Percentiles rank a stretch among this genome's conserved stretches.
Conservation (phyloP, 23 tunicate species). For the Clavelina lepadiformis region DNA sequence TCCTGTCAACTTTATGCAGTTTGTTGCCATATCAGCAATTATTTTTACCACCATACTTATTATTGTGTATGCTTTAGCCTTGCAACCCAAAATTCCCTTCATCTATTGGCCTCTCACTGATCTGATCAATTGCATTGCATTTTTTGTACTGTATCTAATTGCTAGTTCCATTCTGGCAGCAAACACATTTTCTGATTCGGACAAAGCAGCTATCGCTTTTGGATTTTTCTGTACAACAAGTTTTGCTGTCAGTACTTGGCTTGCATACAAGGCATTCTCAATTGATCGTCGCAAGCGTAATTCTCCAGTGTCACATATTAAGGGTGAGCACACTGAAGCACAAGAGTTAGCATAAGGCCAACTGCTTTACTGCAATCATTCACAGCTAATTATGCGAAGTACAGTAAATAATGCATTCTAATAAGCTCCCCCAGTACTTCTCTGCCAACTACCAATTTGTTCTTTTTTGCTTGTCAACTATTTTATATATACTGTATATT, state of each 20-base stretch:
- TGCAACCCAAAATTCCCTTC: slow-evolving; percentile 29
- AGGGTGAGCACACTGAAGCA: slow-evolving; percentile 41
- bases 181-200: slow-evolving; percentile 9
- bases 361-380: no score
- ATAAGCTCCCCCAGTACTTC: no score
- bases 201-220: slow-evolving; percentile 50
- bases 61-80: slow-evolving; percentile 30
- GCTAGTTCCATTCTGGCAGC: slow-evolving; percentile 37
- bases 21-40: slow-evolving; percentile 39
- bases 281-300: slow-evolving; percentile 38
- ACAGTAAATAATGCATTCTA: no score
- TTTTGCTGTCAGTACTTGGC: slow-evolving; percentile 46
- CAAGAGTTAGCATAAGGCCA: slow-evolving; percentile 27
- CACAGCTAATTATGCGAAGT: no score
- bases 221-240: slow-evolving; percentile 35
- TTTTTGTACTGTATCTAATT: slow-evolving; percentile 25
- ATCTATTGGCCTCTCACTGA: slow-evolving; percentile 67
- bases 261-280: slow-evolving; percentile 43
- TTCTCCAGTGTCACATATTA: slow-evolving; percentile 48
- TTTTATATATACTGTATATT: no score
- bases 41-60: slow-evolving; percentile 25
- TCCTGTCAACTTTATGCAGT: slow-evolving; percentile 38
- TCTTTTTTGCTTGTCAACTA: no score
- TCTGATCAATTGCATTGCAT: slow-evolving; percentile 11
- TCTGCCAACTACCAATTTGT: no score